These are phyloP conservation scores for Sipha flava DNA, from an alignment of 1,140 invertebrate species.

Conservation along the genomic window DNA sequence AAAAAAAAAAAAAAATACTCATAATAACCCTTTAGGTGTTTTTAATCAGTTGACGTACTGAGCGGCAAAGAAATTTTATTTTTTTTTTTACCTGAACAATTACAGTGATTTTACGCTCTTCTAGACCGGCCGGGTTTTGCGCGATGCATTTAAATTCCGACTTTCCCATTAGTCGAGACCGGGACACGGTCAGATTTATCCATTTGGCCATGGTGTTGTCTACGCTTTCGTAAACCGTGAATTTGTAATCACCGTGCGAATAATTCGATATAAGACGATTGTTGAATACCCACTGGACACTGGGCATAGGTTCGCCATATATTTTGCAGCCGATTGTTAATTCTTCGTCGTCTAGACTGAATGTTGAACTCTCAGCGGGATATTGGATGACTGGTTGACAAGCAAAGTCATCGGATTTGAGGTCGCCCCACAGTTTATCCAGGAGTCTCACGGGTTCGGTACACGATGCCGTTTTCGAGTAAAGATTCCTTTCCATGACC, in stretches of 20 bases:
- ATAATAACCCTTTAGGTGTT: no score
- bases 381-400: conserved; percentile 63
- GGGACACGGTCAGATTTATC: conserved; percentile 68
- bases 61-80: no score
- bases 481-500: conserved; percentile 57
- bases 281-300: conserved; percentile 65
- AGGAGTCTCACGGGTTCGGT: conserved; percentile 55
- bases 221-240: conserved; percentile 42
- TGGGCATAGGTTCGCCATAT: conserved; percentile 62
- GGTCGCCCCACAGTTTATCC: conserved; percentile 60
- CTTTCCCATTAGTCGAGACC: conserved; percentile 60
- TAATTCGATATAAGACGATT: conserved; percentile 52
- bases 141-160: conserved; percentile 84
- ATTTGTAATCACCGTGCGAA: conserved; percentile 47
- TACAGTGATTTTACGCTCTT: conserved; percentile 63
- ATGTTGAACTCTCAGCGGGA: conserved; percentile 43
- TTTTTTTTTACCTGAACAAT: conserved; percentile 45
- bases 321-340: conserved; percentile 69
- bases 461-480: conserved; percentile 62
- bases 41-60: no score
- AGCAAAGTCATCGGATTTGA: conserved; percentile 67
- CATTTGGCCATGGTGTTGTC: conserved; percentile 48
- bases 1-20: no score
- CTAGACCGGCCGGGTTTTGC: conserved; percentile 72
- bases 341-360: conserved; percentile 52